Conservation (phyloP, 2,888 invertebrate genomes). For the Gymnocheta viridis region DNA sequence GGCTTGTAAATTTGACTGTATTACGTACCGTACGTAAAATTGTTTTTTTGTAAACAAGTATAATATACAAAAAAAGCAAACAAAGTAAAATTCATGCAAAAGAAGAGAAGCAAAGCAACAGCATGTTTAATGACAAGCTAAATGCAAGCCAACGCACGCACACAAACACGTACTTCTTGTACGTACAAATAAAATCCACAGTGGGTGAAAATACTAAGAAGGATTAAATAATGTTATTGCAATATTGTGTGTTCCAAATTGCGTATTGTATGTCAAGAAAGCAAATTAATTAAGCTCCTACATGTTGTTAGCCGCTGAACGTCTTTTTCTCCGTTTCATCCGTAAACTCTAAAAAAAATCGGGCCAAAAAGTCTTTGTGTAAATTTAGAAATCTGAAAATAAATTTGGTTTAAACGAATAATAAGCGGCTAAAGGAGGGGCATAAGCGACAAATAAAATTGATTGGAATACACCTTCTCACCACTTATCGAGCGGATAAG, state of each 20-base stretch:
- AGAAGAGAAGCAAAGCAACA: conserved; percentile 55
- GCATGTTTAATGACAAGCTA: conserved; percentile 46
- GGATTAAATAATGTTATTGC: background rate
- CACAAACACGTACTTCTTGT: conserved; percentile 8
- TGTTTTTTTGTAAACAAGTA: conserved; percentile 53
- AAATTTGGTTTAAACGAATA: too few species aligned
- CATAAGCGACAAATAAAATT: too few species aligned
- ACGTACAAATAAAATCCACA: conserved; percentile 13
- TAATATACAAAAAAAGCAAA: conserved; percentile 14
- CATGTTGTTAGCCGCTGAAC: too few species aligned
- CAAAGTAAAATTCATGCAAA: conserved; percentile 55
- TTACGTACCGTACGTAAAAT: conserved; percentile 39
- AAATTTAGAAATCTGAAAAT: too few species aligned
- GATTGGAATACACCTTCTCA: too few species aligned
- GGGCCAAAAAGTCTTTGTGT: too few species aligned
- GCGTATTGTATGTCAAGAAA: background rate
- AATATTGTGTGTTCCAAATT: background rate
- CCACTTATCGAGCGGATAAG: too few species aligned
- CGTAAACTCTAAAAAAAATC: too few species aligned
- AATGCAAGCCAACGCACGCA: conserved; percentile 50
- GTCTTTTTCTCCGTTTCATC: too few species aligned
- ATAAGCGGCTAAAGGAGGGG: too few species aligned
- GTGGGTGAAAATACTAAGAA: conserved; percentile 8
- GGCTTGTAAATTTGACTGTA: conserved; percentile 24
- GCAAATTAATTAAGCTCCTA: too few species aligned